Percentiles rank a stretch among this genome's conserved stretches.
phyloP scores from a whole-genome alignment of 1,140 invertebrate genomes.

The Heliconius hewitsoni region DNA sequence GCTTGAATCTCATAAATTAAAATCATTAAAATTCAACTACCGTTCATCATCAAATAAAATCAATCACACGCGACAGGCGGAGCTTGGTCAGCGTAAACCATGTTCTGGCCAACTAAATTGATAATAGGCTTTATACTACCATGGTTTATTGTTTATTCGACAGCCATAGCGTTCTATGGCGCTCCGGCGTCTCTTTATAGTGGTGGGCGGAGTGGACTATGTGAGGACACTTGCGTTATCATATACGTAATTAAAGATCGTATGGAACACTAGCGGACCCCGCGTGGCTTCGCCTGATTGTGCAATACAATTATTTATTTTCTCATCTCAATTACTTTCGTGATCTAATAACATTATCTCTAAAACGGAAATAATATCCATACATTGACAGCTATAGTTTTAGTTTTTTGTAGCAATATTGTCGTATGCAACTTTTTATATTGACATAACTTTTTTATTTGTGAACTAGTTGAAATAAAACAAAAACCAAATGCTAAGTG shows the following conservation, averaged over 20 bases:
- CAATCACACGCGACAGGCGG: slow-evolving; percentile 63
- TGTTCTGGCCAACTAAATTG: slow-evolving; percentile 52
- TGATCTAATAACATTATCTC: too few species aligned
- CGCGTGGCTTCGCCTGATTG: too few species aligned
- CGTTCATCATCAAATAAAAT: slow-evolving; percentile 46
- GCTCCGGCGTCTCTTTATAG: slow-evolving; percentile 4
- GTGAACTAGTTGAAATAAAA: too few species aligned
- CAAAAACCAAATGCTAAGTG: too few species aligned
- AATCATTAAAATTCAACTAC: slow-evolving; percentile 47
- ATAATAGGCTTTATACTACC: slow-evolving; percentile 48
- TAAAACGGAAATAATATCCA: too few species aligned
- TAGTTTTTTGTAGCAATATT: too few species aligned
- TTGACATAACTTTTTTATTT: too few species aligned
- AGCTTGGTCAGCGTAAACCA: slow-evolving; percentile 57
- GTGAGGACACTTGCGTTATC: slow-evolving; percentile 7
- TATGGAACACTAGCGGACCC: background rate
- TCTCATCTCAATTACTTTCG: too few species aligned
- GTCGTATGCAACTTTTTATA: too few species aligned
- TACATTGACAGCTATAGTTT: too few species aligned
- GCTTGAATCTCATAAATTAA: slow-evolving; percentile 18
- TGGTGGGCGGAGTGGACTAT: slow-evolving; percentile 17
- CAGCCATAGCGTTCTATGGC: slow-evolving; percentile 1
- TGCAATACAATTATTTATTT: too few species aligned
- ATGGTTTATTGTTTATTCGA: slow-evolving; percentile 41
- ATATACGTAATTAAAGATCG: slow-evolving; percentile 4